Evolutionary conservation across 2,888 invertebrate genomes (phyloP).

Genomic region (Stratiomys singularior): DNA sequence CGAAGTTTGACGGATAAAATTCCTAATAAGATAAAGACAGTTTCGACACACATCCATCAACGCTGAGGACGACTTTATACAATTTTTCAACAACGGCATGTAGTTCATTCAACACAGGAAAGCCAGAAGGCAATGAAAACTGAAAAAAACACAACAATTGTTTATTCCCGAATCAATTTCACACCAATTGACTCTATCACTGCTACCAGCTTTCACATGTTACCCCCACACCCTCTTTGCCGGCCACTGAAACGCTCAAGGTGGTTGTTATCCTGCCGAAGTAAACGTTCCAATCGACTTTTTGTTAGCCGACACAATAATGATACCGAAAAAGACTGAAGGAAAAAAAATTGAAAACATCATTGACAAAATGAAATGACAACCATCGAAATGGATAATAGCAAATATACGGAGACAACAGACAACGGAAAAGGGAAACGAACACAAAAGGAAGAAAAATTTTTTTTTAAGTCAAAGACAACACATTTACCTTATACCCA

Average conservation of each 20-base stretch:
- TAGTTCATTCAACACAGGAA: too few relatives aligned
- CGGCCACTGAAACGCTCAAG: neutral
- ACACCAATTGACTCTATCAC: constrained; percentile 36
- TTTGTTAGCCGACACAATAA: neutral
- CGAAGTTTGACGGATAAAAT: too few relatives aligned
- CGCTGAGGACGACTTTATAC: too few relatives aligned
- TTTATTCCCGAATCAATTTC: constrained; percentile 39
- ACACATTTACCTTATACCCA: constrained; percentile 55
- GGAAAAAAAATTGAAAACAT: constrained; percentile 3
- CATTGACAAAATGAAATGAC: constrained; percentile 16
- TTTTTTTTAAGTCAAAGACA: constrained; percentile 20
- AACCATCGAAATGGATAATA: constrained; percentile 3
- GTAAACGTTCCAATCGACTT: neutral
- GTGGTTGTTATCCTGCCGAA: neutral
- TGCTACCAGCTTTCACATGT: neutral
- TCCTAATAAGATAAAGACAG: too few relatives aligned
- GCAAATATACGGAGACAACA: constrained; percentile 24
- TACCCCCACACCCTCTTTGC: too few relatives aligned
- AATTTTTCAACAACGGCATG: too few relatives aligned
- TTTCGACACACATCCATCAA: too few relatives aligned
- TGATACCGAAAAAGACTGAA: neutral
- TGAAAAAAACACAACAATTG: constrained; percentile 20
- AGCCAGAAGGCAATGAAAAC: neutral
- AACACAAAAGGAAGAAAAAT: neutral
- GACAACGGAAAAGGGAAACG: constrained; percentile 21